Base-by-base conservation (phyloP, 2,888 invertebrate genomes). In the Alentia gelatinosa region DNA sequence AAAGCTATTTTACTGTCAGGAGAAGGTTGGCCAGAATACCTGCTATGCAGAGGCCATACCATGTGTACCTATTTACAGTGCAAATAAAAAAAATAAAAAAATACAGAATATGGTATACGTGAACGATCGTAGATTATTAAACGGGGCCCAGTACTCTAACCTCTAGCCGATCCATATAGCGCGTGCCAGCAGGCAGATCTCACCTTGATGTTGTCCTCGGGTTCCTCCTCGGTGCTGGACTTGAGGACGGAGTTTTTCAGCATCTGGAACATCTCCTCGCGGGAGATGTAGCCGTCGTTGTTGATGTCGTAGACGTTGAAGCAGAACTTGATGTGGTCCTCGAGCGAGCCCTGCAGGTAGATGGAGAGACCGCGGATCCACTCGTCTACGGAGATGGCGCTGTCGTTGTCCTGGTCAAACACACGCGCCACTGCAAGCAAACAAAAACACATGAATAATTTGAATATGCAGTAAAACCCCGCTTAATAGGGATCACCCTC, bases 191-290 rank as follows among this genome's bases (percentile, higher is more conserved):
- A n/a, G n/a, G n/a, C n/a, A n/a, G n/a, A n/a, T 47, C 47, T 19
- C 47, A 68, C 68, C 68, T 68, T 68, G n/a, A 68, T n/a, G n/a
- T 9, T 26, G 7, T 68, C 68, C 7, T 68, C 68, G n/a, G 68
- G 68, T 5, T 68, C 93, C 94, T 95, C 0, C 30, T 68, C 68
- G 7, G n/a, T 68, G 68, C n/a, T n/a, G 26, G 12, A 19, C 93
- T 95, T 95, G 0, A 95, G 93, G 7, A 96, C 92, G 90, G 94
- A 94, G 79, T 93, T 97, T 97, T 97, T 97, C 19, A 98, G 96
- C 93, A 98, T 96, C 40, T 97, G 97, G 94, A 98, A 98, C 97
- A 98, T 98, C 95, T 98, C 98, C 94, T 98, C 98, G 93, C 97
- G 97, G 0, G 98, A 98, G 47, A 98, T 97, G 94, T 97, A 97